Percentiles rank a stretch among this genome's conserved stretches.
Conservation (phyloP, 2,113 vertebrate species). For the Cepphus grylle region DNA sequence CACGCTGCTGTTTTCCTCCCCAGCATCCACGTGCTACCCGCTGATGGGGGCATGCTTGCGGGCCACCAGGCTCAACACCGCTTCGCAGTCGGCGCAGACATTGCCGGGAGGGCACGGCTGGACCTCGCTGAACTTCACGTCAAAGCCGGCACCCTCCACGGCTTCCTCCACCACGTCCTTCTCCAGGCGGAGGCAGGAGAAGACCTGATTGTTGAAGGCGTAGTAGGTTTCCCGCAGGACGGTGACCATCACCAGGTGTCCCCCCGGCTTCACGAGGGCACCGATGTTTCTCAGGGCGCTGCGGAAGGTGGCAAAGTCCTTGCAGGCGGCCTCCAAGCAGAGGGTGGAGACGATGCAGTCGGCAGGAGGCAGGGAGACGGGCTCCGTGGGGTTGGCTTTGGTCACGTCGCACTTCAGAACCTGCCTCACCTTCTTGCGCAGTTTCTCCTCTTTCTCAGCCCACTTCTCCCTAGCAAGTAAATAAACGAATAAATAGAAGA, state of each 20-base stretch:
- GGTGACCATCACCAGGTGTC: conserved; percentile 57
- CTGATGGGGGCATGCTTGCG: fast-evolving
- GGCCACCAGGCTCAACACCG: background rate
- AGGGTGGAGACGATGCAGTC: conserved; percentile 66
- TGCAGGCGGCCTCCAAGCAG: conserved; percentile 69
- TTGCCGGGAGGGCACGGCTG: background rate
- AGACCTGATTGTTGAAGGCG: conserved; percentile 39
- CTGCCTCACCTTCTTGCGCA: conserved; percentile 34
- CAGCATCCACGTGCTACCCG: fast-evolving
- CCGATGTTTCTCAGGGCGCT: conserved; percentile 15
- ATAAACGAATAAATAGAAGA: background rate
- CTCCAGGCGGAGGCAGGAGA: conserved; percentile 61
- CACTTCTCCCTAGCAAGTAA: background rate
- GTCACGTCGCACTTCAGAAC: conserved; percentile 17
- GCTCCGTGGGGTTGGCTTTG: conserved; percentile 41
- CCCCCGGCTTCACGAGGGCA: conserved; percentile 61
- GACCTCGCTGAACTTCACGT: background rate
- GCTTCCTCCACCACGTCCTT: background rate
- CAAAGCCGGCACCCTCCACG: conserved; percentile 22
- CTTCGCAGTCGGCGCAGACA: fast-evolving
- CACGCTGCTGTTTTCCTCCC: background rate
- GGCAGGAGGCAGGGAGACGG: background rate
- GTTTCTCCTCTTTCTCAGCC: conserved; percentile 62
- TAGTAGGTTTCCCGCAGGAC: conserved; percentile 60
- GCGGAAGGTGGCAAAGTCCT: conserved; percentile 51